Evolutionary conservation across 2,888 invertebrate genomes (phyloP).

Genomic region (Paralinhomoeus sp.): DNA sequence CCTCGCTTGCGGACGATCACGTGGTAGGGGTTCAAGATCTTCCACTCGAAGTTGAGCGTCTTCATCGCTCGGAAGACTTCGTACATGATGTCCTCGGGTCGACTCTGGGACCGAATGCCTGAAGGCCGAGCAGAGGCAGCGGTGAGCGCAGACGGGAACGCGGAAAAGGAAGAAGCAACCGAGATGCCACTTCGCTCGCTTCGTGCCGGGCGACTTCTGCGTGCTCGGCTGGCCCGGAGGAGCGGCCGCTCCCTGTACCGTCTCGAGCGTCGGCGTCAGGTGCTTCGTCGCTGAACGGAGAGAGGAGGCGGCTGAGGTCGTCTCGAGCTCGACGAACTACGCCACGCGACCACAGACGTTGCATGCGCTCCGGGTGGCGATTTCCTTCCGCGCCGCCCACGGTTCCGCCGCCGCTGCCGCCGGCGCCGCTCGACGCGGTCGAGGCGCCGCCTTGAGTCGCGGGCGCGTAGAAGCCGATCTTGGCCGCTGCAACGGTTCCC

Average conservation of each 20-base stretch:
- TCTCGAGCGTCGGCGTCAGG: constrained; percentile 15
- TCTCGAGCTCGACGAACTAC: background rate
- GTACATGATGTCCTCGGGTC: constrained; percentile 97
- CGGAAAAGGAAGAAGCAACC: constrained; percentile 32
- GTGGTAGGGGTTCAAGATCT: constrained; percentile 83
- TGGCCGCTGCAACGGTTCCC: too few relatives aligned
- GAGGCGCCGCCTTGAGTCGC: constrained; percentile 42
- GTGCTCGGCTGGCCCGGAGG: constrained; percentile 1
- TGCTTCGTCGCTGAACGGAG: constrained; percentile 9
- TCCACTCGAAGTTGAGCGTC: constrained; percentile 92
- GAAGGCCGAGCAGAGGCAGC: too few relatives aligned
- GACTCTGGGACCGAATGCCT: constrained; percentile 82
- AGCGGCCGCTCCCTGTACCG: constrained; percentile 2
- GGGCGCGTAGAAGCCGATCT: constrained; percentile 81
- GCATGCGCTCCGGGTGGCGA: constrained; percentile 31
- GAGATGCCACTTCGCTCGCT: constrained; percentile 92
- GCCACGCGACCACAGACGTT: constrained; percentile 13
- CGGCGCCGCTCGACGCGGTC: too few relatives aligned
- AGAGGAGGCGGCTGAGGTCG: too few relatives aligned
- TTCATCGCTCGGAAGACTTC: constrained; percentile 99
- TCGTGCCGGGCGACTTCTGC: constrained; percentile 34
- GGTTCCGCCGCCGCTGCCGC: too few relatives aligned
- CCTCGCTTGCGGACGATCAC: constrained; percentile 79
- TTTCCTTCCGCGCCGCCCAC: constrained; percentile 12
- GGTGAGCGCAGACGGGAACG: too few relatives aligned